Evolutionary conservation across 2,113 vertebrate species (phyloP).

Genomic region (Cynoglossus semilaevis): DNA sequence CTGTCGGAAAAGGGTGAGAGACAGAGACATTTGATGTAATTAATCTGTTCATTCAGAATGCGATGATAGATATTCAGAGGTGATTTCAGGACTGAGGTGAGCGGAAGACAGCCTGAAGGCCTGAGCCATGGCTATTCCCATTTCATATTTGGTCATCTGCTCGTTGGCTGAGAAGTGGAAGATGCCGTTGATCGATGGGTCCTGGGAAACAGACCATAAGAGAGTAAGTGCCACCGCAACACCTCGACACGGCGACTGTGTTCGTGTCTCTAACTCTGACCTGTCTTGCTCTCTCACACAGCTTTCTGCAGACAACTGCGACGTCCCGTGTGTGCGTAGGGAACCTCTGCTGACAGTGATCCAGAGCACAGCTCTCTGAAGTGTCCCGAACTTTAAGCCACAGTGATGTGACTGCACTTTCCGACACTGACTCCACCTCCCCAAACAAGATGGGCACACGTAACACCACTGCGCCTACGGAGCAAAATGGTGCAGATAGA

Average conservation of each 20-base stretch:
- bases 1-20: slow-evolving; percentile 56
- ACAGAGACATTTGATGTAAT: background rate
- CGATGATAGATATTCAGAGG: background rate
- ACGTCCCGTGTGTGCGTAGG: slow-evolving; percentile 90
- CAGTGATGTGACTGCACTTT: slow-evolving; percentile 89
- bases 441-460: slow-evolving; percentile 90
- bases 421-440: slow-evolving; percentile 86
- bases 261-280: slow-evolving; percentile 60
- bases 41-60: background rate
- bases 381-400: slow-evolving; percentile 88
- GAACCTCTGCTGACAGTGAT: slow-evolving; percentile 90
- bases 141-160: slow-evolving; percentile 97
- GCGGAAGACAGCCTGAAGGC: slow-evolving; percentile 90
- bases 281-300: slow-evolving; percentile 86
- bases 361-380: slow-evolving; percentile 83
- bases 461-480: slow-evolving; percentile 85
- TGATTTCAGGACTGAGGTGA: slow-evolving; percentile 88
- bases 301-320: slow-evolving; percentile 85
- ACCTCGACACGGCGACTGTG: no score
- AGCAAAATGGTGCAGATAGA: background rate
- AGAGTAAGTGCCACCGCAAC: background rate
- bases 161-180: slow-evolving; percentile 95
- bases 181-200: slow-evolving; percentile 85
- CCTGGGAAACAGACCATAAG: slow-evolving; percentile 65
- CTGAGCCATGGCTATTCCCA: slow-evolving; percentile 89